phyloP scores from a whole-genome alignment of 2,113 vertebrate species.

The Cynoglossus semilaevis region DNA sequence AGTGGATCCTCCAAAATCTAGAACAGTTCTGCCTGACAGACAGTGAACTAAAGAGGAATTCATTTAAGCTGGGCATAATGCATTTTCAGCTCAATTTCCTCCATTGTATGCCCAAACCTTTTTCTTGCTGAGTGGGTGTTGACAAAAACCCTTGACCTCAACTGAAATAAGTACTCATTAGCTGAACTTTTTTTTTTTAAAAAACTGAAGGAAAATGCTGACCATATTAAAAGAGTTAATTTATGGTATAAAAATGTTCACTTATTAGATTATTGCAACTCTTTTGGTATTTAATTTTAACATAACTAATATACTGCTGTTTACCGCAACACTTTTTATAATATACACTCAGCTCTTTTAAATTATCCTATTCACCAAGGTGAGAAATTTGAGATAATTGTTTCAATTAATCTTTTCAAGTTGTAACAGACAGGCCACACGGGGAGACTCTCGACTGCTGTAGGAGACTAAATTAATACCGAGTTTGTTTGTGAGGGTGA shows the following conservation, averaged over 20 bases:
- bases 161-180: neutral
- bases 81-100: conserved; percentile 7
- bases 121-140: conserved; percentile 2
- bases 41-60: no score
- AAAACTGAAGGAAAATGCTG: neutral
- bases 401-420: neutral
- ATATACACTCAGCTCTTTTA: no score
- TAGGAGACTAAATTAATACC: neutral
- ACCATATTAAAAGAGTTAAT: neutral
- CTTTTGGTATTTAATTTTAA: no score
- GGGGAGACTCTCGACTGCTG: neutral
- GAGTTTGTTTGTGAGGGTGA: neutral
- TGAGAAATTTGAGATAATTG: neutral
- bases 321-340: no score
- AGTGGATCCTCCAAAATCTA: no score
- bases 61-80: neutral
- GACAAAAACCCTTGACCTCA: conserved; percentile 15
- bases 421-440: neutral
- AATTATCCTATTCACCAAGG: no score
- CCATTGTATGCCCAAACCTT: neutral
- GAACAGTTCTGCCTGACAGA: no score
- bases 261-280: neutral
- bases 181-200: neutral
- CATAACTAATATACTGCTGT: no score
- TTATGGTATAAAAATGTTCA: neutral